Evolutionary conservation across 2,113 vertebrate genomes (phyloP).

Genomic region (Pachypanchax playfairii): DNA sequence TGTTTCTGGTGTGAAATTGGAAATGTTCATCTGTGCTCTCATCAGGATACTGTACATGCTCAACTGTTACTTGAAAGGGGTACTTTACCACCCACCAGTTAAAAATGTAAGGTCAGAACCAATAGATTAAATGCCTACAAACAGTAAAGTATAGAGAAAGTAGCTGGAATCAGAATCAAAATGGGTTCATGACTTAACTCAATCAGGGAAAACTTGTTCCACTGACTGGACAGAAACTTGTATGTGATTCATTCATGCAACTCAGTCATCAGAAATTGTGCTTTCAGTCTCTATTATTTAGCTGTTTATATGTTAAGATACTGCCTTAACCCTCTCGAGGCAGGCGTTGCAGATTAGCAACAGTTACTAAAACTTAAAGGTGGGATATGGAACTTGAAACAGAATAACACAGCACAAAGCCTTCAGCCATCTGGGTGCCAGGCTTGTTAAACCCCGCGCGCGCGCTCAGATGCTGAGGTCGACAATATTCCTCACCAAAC

Average conservation of each 20-base stretch:
- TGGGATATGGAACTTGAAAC: too few species aligned
- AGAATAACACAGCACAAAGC: too few species aligned
- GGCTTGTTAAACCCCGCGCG: too few species aligned
- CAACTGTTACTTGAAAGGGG: conserved; percentile 62
- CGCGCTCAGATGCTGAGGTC: too few species aligned
- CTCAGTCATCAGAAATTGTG: conserved; percentile 47
- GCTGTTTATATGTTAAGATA: too few species aligned
- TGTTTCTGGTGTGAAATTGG: conserved; percentile 76
- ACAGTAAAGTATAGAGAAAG: conserved; percentile 61
- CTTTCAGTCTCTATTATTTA: too few species aligned
- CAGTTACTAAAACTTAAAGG: too few species aligned
- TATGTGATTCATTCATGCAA: conserved; percentile 24
- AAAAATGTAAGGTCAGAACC: conserved; percentile 53
- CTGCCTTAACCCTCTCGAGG: too few species aligned
- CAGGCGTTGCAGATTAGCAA: too few species aligned
- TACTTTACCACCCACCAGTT: conserved; percentile 55
- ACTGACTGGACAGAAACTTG: conserved; percentile 25
- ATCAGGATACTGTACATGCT: conserved; percentile 61
- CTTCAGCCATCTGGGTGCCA: too few species aligned
- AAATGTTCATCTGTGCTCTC: conserved; percentile 72
- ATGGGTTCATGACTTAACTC: conserved; percentile 57
- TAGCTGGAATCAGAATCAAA: conserved; percentile 40
- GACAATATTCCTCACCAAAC: too few species aligned
- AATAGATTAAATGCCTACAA: conserved; percentile 58
- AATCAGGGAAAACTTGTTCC: conserved; percentile 67